phyloP scores from a whole-genome alignment of 2,797 vertebrate genomes.

The Danio kyathit region DNA sequence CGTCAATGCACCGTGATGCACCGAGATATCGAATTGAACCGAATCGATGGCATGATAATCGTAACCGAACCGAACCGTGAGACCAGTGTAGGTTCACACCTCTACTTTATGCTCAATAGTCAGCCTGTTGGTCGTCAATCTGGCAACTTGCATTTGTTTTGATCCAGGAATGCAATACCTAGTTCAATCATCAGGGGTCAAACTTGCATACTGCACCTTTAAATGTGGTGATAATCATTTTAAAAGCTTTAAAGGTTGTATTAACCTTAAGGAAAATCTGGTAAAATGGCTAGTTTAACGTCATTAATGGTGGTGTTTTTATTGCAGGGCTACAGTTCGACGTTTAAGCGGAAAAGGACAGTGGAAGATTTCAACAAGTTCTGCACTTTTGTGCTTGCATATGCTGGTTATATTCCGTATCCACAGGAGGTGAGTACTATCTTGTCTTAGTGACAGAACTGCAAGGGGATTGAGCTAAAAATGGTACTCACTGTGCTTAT shows the following conservation, averaged over 20 bases:
- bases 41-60: no score
- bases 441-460: not conserved
- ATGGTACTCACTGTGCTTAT: slow-evolving; percentile 17
- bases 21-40: no score
- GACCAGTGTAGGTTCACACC: no score
- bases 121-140: no score
- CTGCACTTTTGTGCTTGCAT: slow-evolving; percentile 98
- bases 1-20: no score
- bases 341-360: slow-evolving; percentile 87
- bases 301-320: slow-evolving; percentile 29
- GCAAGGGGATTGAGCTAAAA: slow-evolving; percentile 1
- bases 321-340: slow-evolving; percentile 79
- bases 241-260: not conserved
- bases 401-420: slow-evolving; percentile 97
- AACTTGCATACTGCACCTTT: no score
- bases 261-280: not conserved
- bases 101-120: no score
- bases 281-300: not conserved
- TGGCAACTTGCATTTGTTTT: no score
- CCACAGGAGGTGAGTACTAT: slow-evolving; percentile 86
- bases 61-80: no score
- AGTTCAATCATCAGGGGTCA: no score
- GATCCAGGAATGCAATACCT: no score
- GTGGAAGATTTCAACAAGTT: slow-evolving; percentile 99
- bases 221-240: not conserved